A percentile compares a stretch with the other conserved stretches of the same genome.
phyloP scores from a whole-genome alignment of 2,888 invertebrate species.

The Sminthurinus aureus region DNA sequence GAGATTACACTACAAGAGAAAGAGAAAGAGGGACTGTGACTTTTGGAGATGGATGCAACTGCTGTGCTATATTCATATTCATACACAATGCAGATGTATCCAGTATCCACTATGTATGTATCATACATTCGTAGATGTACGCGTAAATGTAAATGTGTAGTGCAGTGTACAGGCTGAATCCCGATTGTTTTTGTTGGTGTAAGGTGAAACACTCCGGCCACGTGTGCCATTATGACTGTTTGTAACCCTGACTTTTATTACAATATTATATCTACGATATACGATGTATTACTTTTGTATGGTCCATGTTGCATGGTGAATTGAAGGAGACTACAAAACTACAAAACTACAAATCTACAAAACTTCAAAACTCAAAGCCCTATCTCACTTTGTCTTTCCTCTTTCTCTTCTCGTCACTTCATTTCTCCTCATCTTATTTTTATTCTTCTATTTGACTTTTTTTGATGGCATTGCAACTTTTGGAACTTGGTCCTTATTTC shows the following conservation, averaged over 20 bases:
- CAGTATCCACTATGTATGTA: too few species aligned
- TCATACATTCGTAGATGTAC: neutral
- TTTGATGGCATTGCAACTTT: too few species aligned
- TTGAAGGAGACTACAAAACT: neutral
- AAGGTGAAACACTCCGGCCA: constrained; percentile 28
- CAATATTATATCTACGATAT: neutral
- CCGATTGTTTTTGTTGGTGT: constrained; percentile 17
- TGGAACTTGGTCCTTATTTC: too few species aligned
- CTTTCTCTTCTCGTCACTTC: too few species aligned
- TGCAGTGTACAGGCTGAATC: neutral
- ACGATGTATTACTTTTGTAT: constrained; percentile 8
- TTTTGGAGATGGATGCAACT: too few species aligned
- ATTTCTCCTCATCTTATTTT: too few species aligned
- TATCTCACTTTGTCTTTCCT: neutral
- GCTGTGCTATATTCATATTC: too few species aligned
- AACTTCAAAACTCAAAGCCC: neutral
- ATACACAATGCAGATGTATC: too few species aligned
- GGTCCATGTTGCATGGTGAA: too few species aligned
- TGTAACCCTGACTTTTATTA: constrained; percentile 27
- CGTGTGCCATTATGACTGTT: constrained; percentile 34
- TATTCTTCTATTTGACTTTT: too few species aligned
- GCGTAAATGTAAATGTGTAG: neutral
- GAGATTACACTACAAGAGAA: neutral
- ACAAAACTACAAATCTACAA: too few species aligned
- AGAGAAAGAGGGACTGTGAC: neutral